These are phyloP conservation scores for Leguminivora glycinivorella DNA, from an alignment of 1,140 invertebrate species.

Conservation along the genomic window DNA sequence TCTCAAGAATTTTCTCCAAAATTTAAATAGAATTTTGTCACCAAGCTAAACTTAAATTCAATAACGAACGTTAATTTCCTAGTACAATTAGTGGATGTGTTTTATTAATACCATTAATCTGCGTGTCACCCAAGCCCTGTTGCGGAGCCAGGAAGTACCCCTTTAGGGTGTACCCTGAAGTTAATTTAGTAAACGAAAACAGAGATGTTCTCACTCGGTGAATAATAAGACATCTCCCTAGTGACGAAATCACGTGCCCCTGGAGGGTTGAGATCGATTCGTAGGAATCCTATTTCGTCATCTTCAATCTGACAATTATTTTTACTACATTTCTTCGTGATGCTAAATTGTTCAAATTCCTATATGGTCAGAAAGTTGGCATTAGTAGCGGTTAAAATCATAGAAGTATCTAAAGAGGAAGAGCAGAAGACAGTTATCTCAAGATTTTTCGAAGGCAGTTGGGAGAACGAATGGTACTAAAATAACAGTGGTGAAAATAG, in stretches of 20 bases:
- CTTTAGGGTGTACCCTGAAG: conserved; percentile 53
- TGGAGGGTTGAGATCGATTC: too few species aligned
- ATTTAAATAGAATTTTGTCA: not conserved
- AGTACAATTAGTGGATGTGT: conserved; percentile 46
- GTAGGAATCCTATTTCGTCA: too few species aligned
- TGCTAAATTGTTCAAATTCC: too few species aligned
- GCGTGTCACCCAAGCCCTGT: conserved; percentile 45
- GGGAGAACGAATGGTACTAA: too few species aligned
- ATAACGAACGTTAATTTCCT: conserved; percentile 37
- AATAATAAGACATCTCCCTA: conserved; percentile 70
- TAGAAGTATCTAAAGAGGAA: too few species aligned
- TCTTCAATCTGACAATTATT: too few species aligned
- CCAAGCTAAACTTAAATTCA: conserved; percentile 28
- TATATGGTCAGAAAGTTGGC: too few species aligned
- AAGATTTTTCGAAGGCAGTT: too few species aligned
- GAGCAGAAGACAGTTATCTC: too few species aligned
- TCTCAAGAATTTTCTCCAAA: not conserved
- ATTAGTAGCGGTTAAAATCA: too few species aligned
- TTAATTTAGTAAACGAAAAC: conserved; percentile 69
- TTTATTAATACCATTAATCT: conserved; percentile 65
- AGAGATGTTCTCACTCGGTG: conserved; percentile 62
- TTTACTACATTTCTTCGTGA: too few species aligned
- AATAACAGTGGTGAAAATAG: too few species aligned
- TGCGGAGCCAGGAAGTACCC: conserved; percentile 46
- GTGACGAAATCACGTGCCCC: conserved; percentile 58